phyloP scores from a whole-genome alignment of 2,888 invertebrate species.

The Timema podura region DNA sequence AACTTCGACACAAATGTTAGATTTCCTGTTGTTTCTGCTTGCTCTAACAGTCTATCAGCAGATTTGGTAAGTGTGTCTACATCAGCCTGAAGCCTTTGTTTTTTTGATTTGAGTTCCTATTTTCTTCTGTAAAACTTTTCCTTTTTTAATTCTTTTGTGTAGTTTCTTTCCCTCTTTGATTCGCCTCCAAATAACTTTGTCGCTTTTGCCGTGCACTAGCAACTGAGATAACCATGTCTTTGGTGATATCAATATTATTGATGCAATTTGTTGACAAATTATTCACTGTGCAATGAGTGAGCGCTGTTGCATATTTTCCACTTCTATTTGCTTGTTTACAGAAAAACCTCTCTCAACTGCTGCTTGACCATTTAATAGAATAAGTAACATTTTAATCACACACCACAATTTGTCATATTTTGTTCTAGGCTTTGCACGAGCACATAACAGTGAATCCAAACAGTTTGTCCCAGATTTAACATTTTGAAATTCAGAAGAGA shows the following conservation, averaged over 20 bases:
- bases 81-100: neutral
- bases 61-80: neutral
- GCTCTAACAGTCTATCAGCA: constrained; percentile 2
- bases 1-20: constrained; percentile 7
- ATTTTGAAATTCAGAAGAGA: constrained; percentile 1
- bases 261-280: constrained; percentile 9
- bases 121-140: neutral
- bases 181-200: constrained; percentile 2
- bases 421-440: neutral
- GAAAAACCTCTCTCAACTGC: constrained; percentile 12
- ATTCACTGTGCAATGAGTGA: constrained; percentile 5
- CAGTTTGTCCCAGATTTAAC: neutral
- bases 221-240: constrained; percentile 12
- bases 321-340: neutral
- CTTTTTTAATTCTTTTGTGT: neutral
- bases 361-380: constrained; percentile 2
- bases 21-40: constrained; percentile 7
- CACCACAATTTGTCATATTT: constrained; percentile 5
- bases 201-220: too few relatives aligned
- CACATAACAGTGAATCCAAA: constrained; percentile 12
- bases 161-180: constrained; percentile 4
- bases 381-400: constrained; percentile 3
- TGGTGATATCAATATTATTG: neutral
- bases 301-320: neutral
- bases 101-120: constrained; percentile 1